Conservation (phyloP, 2,797 vertebrate genomes). For the Epinephelus coioides region DNA sequence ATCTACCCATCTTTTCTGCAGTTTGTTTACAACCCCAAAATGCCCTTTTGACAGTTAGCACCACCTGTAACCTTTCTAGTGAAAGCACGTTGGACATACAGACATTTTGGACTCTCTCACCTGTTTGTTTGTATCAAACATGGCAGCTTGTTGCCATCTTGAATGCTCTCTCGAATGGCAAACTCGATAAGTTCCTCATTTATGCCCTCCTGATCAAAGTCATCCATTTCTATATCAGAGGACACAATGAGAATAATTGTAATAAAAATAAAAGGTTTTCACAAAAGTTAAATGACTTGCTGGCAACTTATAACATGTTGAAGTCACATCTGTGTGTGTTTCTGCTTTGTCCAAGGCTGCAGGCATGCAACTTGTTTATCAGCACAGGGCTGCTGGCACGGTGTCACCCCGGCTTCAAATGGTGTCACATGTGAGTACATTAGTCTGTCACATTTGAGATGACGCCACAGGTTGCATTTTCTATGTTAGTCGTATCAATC, state of each 20-base stretch:
- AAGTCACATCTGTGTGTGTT: slow-evolving; percentile 12
- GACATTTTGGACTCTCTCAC: slow-evolving; percentile 64
- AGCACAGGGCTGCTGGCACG: background rate
- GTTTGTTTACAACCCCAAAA: background rate
- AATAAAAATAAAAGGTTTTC: background rate
- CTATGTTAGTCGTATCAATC: background rate
- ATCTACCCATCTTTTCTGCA: background rate
- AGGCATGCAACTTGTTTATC: slow-evolving; percentile 38
- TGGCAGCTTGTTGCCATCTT: slow-evolving; percentile 83
- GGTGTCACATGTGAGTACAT: background rate
- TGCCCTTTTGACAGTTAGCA: background rate
- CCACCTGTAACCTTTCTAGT: background rate
- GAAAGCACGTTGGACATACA: background rate
- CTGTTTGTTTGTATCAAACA: slow-evolving; percentile 74
- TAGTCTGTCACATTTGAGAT: slow-evolving; percentile 1
- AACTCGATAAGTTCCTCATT: slow-evolving; percentile 87
- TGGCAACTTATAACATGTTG: background rate
- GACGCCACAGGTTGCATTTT: background rate
- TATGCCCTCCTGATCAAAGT: slow-evolving; percentile 74
- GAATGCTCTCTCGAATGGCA: slow-evolving; percentile 88
- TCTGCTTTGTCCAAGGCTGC: background rate
- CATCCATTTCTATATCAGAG: slow-evolving; percentile 81
- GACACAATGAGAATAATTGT: slow-evolving; percentile 10
- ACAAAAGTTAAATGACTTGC: background rate
- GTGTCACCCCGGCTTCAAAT: background rate